Evolutionary conservation across 1,140 invertebrate species (phyloP).

Genomic region (Agraylea sexmaculata): DNA sequence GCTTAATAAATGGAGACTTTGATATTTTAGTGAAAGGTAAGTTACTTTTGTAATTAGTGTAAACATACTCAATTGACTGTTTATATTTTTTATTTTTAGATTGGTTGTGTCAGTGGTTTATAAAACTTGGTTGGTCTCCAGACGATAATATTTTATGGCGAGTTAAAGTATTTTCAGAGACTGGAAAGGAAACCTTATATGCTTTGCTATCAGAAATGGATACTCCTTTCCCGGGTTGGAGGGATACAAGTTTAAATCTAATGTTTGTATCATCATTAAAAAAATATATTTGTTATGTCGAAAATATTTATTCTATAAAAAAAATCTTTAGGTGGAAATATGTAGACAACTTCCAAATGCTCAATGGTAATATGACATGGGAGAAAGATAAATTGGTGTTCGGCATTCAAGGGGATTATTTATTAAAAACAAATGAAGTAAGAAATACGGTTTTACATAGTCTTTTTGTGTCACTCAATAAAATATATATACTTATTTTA

Average conservation of each 20-base stretch:
- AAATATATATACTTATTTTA: too few species aligned
- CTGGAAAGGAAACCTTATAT: slow-evolving; percentile 31
- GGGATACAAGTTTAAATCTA: slow-evolving; percentile 48
- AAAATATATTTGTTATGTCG: slow-evolving; percentile 2
- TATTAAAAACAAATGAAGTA: slow-evolving; percentile 32
- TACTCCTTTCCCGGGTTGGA: slow-evolving; percentile 65
- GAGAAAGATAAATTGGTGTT: slow-evolving; percentile 35
- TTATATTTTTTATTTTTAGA: slow-evolving; percentile 22
- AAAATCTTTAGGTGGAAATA: slow-evolving; percentile 31
- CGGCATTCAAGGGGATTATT: slow-evolving; percentile 32
- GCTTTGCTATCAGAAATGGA: slow-evolving; percentile 39
- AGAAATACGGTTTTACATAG: too few species aligned
- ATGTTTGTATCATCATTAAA: slow-evolving; percentile 34
- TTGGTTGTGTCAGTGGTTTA: slow-evolving; percentile 37
- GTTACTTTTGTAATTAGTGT: too few species aligned
- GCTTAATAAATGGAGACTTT: slow-evolving; percentile 51
- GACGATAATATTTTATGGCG: slow-evolving; percentile 32
- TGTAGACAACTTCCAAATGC: slow-evolving; percentile 35
- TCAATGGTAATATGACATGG: slow-evolving; percentile 41
- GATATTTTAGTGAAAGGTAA: slow-evolving; percentile 41
- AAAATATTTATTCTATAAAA: slow-evolving; percentile 2
- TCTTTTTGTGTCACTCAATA: too few species aligned
- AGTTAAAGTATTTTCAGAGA: slow-evolving; percentile 35
- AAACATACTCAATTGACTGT: too few species aligned
- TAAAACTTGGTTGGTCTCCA: slow-evolving; percentile 33